Evolutionary conservation across 1,140 invertebrate genomes (phyloP), one percentile per base, ranked within the genome.

Genomic region (Hypsibius dujardini): DNA sequence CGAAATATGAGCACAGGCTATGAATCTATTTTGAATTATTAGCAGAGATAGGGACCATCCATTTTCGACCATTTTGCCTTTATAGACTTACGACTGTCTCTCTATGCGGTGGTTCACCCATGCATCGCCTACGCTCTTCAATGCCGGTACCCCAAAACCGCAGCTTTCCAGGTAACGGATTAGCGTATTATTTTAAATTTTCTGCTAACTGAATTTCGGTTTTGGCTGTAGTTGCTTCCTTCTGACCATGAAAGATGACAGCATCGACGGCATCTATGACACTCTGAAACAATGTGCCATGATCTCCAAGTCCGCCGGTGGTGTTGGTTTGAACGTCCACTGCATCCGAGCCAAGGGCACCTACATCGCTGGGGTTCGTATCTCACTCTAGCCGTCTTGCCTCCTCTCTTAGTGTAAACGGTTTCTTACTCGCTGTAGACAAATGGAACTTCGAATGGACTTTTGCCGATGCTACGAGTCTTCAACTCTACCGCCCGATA

Each of bases 31-130:
- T 71, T 71, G 7, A 71, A 40, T 28, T 50, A 74, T 46, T 56
- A 47, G 70, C n/a, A n/a, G n/a, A n/a, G n/a, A n/a, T n/a, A n/a
- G n/a, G n/a, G n/a, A n/a, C n/a, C n/a, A n/a, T n/a, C n/a, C n/a
- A n/a, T n/a, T n/a, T n/a, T n/a, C n/a, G n/a, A n/a, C n/a, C n/a
- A n/a, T n/a, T n/a, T n/a, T n/a, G n/a, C n/a, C n/a, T n/a, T 47
- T 69, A 56, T 76, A 74, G 82, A 97, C 95, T 0, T 99, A 99
- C 78, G 94, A 98, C 79, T 83, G 91, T 59, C 81, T 98, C 73
- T 98, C 94, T 0, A 90, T 96, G 77, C 87, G 88, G 76, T 98
- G 90, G 83, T 98, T 98, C 77, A 98, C 92, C 1, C 95, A 99
- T 83, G 94, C 94, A 12, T 94, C 93, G 14, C 95, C 95, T 3